These are phyloP conservation scores for Diarsia brunnea DNA, from an alignment of 2,888 invertebrate genomes.

Conservation along the genomic window DNA sequence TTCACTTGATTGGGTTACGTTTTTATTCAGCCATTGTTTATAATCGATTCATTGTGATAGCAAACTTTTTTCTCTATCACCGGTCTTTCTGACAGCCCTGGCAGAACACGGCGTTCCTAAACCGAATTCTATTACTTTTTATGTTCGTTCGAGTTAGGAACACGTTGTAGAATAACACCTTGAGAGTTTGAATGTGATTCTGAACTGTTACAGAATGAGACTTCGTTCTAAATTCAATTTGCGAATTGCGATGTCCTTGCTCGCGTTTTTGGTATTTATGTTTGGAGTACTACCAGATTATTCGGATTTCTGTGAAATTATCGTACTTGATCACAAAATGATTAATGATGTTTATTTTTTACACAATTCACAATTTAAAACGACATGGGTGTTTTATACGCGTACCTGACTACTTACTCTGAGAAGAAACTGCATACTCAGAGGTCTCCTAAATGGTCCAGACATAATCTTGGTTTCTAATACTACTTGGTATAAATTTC, in stretches of 20 bases:
- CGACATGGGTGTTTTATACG: too few species aligned
- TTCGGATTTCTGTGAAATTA: not conserved
- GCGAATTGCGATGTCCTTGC: slow-evolving; percentile 41
- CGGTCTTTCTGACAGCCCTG: slow-evolving; percentile 57
- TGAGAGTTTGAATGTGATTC: slow-evolving; percentile 72
- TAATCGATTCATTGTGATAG: slow-evolving; percentile 46
- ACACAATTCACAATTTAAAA: too few species aligned
- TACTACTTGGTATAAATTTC: too few species aligned
- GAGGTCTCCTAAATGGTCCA: too few species aligned
- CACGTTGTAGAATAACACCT: slow-evolving; percentile 78
- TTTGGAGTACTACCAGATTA: slow-evolving; percentile 4
- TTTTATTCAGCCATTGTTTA: slow-evolving; percentile 38
- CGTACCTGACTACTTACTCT: too few species aligned
- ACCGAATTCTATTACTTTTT: slow-evolving; percentile 89
- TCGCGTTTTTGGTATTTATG: slow-evolving; percentile 15
- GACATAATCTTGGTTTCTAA: too few species aligned
- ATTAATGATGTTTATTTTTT: too few species aligned
- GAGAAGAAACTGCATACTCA: too few species aligned
- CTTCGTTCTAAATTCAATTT: slow-evolving; percentile 70
- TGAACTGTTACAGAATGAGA: slow-evolving; percentile 61
- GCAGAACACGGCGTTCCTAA: slow-evolving; percentile 76
- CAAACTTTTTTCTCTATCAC: slow-evolving; percentile 29
- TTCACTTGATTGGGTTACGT: slow-evolving; percentile 15
- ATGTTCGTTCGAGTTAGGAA: slow-evolving; percentile 82
- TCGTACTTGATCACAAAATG: not conserved